Evolutionary conservation across 2,797 vertebrate species (phyloP).

Genomic region (Chelon labrosus): DNA sequence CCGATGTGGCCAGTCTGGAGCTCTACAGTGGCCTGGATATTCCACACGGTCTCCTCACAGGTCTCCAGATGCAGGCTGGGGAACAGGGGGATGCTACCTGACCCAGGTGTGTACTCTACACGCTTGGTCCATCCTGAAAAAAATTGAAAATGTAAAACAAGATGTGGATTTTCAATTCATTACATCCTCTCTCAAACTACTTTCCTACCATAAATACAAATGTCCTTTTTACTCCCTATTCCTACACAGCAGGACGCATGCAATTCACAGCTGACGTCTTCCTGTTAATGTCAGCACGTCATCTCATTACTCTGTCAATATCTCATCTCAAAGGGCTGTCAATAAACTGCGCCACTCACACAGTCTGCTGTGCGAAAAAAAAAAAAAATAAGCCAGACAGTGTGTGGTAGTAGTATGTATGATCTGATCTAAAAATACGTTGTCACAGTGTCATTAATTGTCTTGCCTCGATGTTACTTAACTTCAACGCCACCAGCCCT

Average conservation of each 20-base stretch:
- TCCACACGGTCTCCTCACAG: conserved; percentile 97
- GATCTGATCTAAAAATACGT: conserved; percentile 35
- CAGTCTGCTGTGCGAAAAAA: not conserved
- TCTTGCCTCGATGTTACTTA: conserved; percentile 35
- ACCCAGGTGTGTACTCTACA: conserved; percentile 95
- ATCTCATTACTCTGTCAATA: too few relatives aligned
- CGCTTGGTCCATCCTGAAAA: conserved; percentile 95
- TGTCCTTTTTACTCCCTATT: too few relatives aligned
- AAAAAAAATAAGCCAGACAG: not conserved
- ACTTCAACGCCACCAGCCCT: conserved; percentile 25
- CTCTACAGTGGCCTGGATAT: conserved; percentile 97
- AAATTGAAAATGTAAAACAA: not conserved
- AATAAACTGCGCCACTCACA: conserved; percentile 7
- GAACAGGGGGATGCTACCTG: conserved; percentile 93
- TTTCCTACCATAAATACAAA: too few relatives aligned
- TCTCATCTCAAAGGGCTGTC: not conserved
- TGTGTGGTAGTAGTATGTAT: conserved; percentile 2
- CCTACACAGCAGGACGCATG: too few relatives aligned
- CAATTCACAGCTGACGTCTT: too few relatives aligned
- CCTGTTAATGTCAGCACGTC: too few relatives aligned
- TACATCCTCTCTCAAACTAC: not conserved
- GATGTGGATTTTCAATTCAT: not conserved
- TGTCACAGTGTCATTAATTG: conserved; percentile 36
- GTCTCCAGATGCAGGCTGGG: conserved; percentile 96
- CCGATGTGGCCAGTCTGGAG: conserved; percentile 98